phyloP scores from a whole-genome alignment of 2,113 vertebrate species.

The Pyrgilauda ruficollis region DNA sequence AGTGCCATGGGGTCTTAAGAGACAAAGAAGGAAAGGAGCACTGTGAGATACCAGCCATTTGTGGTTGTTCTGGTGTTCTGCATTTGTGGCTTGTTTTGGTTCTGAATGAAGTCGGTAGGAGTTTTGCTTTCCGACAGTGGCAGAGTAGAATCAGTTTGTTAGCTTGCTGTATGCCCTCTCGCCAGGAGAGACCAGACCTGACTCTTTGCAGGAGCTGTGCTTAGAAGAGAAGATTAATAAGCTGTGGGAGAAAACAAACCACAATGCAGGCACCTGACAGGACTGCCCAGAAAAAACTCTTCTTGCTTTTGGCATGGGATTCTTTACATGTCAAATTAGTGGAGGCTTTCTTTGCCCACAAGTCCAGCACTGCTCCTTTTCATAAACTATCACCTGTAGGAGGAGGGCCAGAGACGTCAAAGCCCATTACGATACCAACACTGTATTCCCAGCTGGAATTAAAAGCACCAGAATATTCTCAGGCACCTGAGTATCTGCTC shows the following conservation, averaged over 20 bases:
- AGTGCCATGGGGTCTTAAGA: background rate
- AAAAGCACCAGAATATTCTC: background rate
- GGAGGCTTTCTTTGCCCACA: background rate
- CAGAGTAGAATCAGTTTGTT: background rate
- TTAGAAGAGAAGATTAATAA: background rate
- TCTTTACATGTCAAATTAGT: background rate
- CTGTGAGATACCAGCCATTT: background rate
- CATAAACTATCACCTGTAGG: background rate
- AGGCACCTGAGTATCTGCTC: background rate
- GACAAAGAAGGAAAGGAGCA: background rate
- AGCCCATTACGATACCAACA: background rate
- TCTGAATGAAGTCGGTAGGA: background rate
- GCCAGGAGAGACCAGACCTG: background rate
- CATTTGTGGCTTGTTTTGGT: background rate
- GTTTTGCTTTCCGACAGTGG: background rate
- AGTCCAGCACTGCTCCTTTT: background rate
- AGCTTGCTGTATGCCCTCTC: background rate
- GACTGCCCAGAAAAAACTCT: background rate
- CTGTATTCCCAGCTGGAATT: background rate
- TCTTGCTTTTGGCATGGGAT: background rate
- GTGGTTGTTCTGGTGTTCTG: background rate
- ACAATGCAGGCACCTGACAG: background rate
- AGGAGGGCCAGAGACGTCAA: background rate
- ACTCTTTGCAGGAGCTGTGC: background rate
- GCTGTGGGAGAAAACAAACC: background rate